Base-by-base conservation (phyloP, 2,113 vertebrate genomes). In the Lasiurus cinereus region DNA sequence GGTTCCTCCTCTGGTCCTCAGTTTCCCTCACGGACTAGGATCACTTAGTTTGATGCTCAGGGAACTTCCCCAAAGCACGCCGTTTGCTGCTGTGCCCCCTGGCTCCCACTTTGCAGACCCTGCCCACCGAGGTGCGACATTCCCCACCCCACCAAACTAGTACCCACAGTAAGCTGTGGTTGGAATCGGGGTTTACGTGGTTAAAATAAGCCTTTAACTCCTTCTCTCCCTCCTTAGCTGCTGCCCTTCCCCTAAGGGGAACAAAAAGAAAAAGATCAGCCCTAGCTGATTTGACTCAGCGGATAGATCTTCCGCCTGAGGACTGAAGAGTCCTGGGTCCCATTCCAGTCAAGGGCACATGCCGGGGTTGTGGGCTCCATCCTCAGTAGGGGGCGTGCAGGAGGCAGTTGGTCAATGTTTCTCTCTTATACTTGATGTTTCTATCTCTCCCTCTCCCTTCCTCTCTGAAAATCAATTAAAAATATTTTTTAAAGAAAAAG, bases 121-220 rank as follows among this genome's bases (percentile, higher is more conserved):
- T 54, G 52, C 16, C 52, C 52, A 18, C 52, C 16, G 52, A 54
- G 50, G 50, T 50, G 50, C 50, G 14, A 39, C 50, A 14, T 50
- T 50, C 14, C 16, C 52, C 52, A 54, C 52, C 18, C 52, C 52
- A 54, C 19, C 27, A 73, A 39, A 21, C 50, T 50, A 64, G 82
- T 27, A 67, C 27, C 90, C 74, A 52, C 59, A 59, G 2, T 21
- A 50, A 67, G 24, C 66, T 82, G 83, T 62, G 31, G 22, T 43
- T 52, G 52, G 62, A 59, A 31, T 83, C 82, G 74, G 78, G 54
- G 62, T 74, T 74, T 73, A 48, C 22, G 50, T 24, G 46, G 13
- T 92, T 66, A 92, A 88, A 93, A 82, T 48, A 56, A 36, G 31
- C 22, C 43, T 80, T 92, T n/a, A 77, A 78, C 48, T 22, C 36